These are phyloP conservation scores for Nomada ferruginata DNA, from an alignment of 2,888 invertebrate genomes.

Conservation along the genomic window DNA sequence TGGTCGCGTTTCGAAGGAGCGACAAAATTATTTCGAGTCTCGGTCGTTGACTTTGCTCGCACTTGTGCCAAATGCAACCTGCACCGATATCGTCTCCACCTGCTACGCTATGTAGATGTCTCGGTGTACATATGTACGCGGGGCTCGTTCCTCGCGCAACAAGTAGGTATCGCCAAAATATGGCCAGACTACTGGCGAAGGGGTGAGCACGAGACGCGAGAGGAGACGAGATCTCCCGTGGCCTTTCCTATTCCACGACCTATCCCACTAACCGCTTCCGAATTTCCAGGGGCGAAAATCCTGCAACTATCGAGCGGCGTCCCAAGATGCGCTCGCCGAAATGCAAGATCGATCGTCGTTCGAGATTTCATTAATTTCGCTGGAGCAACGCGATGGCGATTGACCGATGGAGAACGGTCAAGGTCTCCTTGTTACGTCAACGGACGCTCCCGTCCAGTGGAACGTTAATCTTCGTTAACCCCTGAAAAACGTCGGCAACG, in stretches of 20 bases:
- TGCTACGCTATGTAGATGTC: slow-evolving; percentile 59
- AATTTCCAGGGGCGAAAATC: slow-evolving; percentile 34
- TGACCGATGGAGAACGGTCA: slow-evolving; percentile 6
- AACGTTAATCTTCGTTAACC: not conserved
- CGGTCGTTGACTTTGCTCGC: slow-evolving; percentile 67
- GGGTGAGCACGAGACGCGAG: slow-evolving; percentile 24
- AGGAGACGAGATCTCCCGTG: slow-evolving; percentile 4
- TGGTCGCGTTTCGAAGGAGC: slow-evolving; percentile 27
- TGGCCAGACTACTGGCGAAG: slow-evolving; percentile 68
- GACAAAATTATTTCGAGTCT: slow-evolving; percentile 58
- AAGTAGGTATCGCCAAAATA: slow-evolving; percentile 79
- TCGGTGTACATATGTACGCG: slow-evolving; percentile 45
- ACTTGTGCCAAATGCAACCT: slow-evolving; percentile 62
- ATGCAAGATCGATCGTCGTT: not conserved
- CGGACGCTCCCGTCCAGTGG: not conserved
- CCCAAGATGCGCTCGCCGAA: slow-evolving; percentile 14
- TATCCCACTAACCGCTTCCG: slow-evolving; percentile 8
- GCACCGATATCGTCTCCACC: slow-evolving; percentile 45
- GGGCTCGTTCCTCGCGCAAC: slow-evolving; percentile 72
- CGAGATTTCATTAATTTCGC: slow-evolving; percentile 30
- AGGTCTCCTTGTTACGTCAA: not conserved
- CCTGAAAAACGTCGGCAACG: not conserved
- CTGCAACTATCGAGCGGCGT: not conserved
- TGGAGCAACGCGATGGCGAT: not conserved
- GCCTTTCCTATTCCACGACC: slow-evolving; percentile 12